Base-by-base conservation (phyloP, 2,113 vertebrate species). In the Neodon shergylaensis region DNA sequence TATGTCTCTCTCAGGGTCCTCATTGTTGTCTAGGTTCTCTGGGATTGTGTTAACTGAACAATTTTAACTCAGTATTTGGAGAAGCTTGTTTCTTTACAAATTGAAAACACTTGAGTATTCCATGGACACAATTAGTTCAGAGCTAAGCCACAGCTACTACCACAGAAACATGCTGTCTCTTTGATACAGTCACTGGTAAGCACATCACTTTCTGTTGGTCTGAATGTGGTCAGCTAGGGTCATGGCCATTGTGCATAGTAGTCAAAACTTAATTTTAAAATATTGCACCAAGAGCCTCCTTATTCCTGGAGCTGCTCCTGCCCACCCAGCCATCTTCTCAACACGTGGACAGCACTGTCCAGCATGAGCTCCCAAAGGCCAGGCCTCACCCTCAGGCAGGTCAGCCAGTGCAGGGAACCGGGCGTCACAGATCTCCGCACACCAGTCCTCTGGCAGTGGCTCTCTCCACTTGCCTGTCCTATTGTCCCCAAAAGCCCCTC, bases 381-480 rank as follows among this genome's bases (percentile, higher is more conserved):
- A 12, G 39, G 61, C 47, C 49, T 28, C 13, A 22, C 39, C 36
- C 42, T 19, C 16, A 7, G 22, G 22, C 3, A 0, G 61, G 0
- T 33, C 81, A 66, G 72, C 91, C 66, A 54, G 2, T 11, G 0
- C 2, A 21, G 68, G 33, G 6, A 19, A 52, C 1, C 6, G 10
- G 26, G 19, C 10, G 19, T 17, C 3, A 1, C 0, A 5, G 5
- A 6, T 44, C 36, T 39, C 44, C 42, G 0, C 49, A 21, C 28
- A 21, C 22, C 16, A 42, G 3, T 1, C 0, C 19, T 49, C 24
- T 26, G 1, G 88, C 9, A 0, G 3, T 8, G 2, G 1, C 52
- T 14, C 19, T 8, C 44, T 17, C 26, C 5, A 7, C 47, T 68
- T 63, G 76, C 47, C 54, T 61, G 54, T 36, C 66, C 24, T 24